Evolutionary conservation across 2,888 invertebrate species (phyloP), one percentile per base, ranked within the genome.

Genomic region (Ectropis crepuscularia): DNA sequence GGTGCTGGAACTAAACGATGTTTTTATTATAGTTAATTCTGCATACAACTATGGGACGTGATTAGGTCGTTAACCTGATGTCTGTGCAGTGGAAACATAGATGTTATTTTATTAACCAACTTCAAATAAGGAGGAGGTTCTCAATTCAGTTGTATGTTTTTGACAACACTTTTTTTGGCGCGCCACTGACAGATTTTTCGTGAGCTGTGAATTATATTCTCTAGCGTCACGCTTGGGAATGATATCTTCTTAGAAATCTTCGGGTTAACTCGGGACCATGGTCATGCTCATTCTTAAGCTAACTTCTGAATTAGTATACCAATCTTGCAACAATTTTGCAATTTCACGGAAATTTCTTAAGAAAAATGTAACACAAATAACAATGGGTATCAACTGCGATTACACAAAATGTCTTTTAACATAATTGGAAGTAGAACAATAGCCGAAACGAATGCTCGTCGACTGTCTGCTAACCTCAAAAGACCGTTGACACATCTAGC

Each of bases 271-370:
- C n/a, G n/a, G n/a, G n/a, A n/a, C n/a, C n/a, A n/a, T n/a, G n/a
- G n/a, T n/a, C n/a, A n/a, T n/a, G n/a, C n/a, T n/a, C n/a, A n/a
- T n/a, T n/a, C n/a, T n/a, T n/a, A n/a, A 28, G 16, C 16, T 28
- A 28, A 28, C 2, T 28, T 28, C 4, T 39, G 5, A 16, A 45
- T 36, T n/a, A 8, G 41, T 57, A 51, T 48, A 65, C 65, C 73
- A 67, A 75, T 61, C 65, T 78, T 79, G 78, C 77, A 70, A 69
- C 74, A 79, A 78, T 71, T 76, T 69, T 60, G 67, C 74, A 76
- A 77, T 79, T 85, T 79, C 81, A 80, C 83, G 82, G 84, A 83
- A 82, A 81, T 86, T 84, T 87, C 85, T 77, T 81, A 85, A 85
- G 79, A 77, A 81, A 82, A 82, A 77, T 77, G 80, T 77, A 77